Base-by-base conservation (phyloP, 2,797 vertebrate genomes). In the Propithecus perrieri region DNA sequence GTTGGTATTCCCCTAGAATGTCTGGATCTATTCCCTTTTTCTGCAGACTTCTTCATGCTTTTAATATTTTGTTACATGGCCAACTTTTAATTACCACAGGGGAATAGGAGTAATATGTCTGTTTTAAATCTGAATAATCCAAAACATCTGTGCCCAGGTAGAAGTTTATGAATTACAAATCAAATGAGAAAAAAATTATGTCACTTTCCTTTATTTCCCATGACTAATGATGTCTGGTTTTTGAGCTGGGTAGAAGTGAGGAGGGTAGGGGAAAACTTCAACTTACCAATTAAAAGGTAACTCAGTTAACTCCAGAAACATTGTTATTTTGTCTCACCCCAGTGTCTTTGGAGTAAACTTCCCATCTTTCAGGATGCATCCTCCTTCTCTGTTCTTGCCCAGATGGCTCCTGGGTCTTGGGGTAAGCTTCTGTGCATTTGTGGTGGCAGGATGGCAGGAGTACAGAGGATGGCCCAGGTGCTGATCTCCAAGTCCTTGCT, bases 81-180 rank as follows among this genome's bases (percentile, higher is more conserved):
- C 71, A 69, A 61, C 7, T 69, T 76, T 67, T 78, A 65, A 72
- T 84, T 53, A 90, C 43, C 43, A 80, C 72, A 43, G 17, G 24
- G 7, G 11, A 85, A 87, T 10, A 93, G n/a, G 8, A 81, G 72
- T 38, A n/a, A 48, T 57, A 63, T 46, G 22, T 57, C 46, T 46
- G n/a, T 76, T 84, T 61, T 75, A 53, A 91, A 84, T 69, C 67
- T 61, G 63, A 85, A 65, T 90, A 81, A 85, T 59, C 65, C 30
- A 76, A 57, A 96, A 81, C 38, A 15, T 50, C 87, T 95, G 35
- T 71, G 81, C 28, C 35, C 22, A 30, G 69, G 24, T 55, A 71
- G 33, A 93, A 80, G 18, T 30, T 81, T 81, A 43, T 50, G 57
- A 92, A 76, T 55, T 85, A 57, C 53, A 92, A 89, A 81, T 93